These are phyloP conservation scores for Tichodroma muraria DNA, from an alignment of 2,113 vertebrate genomes.

Conservation along the genomic window DNA sequence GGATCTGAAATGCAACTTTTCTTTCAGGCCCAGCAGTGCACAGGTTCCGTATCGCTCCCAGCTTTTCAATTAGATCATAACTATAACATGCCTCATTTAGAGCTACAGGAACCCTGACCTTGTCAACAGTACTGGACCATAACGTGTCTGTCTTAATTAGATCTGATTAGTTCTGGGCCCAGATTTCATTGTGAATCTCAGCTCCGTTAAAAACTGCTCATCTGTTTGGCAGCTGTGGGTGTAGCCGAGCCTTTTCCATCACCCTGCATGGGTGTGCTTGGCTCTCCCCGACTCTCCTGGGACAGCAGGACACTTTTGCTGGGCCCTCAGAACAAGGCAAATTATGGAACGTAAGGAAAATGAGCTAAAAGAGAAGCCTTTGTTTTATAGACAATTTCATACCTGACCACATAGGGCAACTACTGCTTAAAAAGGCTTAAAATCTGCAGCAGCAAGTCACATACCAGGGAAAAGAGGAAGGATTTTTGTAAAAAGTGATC, in stretches of 20 bases:
- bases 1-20: constrained; percentile 43
- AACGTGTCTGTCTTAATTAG: constrained; percentile 80
- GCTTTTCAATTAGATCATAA: constrained; percentile 82
- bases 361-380: neutral
- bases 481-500: neutral
- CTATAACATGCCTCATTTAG: constrained; percentile 77
- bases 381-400: neutral
- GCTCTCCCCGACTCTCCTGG: neutral
- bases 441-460: neutral
- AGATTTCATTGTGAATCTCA: constrained; percentile 59
- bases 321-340: neutral
- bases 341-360: neutral
- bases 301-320: neutral
- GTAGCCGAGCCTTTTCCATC: constrained; percentile 23
- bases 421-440: neutral
- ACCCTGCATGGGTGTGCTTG: neutral
- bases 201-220: constrained; percentile 50
- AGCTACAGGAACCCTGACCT: constrained; percentile 67
- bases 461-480: neutral
- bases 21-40: constrained; percentile 45
- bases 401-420: neutral
- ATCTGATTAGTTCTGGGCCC: constrained; percentile 75
- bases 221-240: constrained; percentile 68
- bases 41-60: constrained; percentile 67
- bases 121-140: constrained; percentile 65